Evolutionary conservation across 2,113 vertebrate genomes (phyloP).

Genomic region (Lucifuga dentata): DNA sequence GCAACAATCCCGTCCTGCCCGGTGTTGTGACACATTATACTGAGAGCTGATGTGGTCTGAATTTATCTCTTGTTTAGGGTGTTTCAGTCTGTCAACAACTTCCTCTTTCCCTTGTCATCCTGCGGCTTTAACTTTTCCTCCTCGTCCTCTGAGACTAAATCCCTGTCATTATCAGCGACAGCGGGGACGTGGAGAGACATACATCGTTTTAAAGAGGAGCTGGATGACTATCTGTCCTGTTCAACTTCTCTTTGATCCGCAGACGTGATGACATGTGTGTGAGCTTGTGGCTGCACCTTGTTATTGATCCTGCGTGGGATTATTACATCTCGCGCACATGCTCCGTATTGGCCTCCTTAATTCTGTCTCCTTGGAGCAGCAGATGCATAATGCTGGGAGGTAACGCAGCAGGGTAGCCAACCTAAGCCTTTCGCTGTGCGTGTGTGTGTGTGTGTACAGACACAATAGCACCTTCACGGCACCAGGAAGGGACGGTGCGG

Average conservation of each 20-base stretch:
- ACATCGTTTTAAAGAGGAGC: slow-evolving; percentile 51
- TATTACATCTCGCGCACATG: slow-evolving; percentile 47
- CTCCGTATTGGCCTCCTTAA: slow-evolving; percentile 43
- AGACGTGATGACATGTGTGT: slow-evolving; percentile 69
- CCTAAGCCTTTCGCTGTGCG: slow-evolving; percentile 69
- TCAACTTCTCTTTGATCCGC: slow-evolving; percentile 72
- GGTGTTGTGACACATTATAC: slow-evolving; percentile 2
- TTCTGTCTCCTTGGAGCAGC: slow-evolving; percentile 72
- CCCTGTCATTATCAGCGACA: slow-evolving; percentile 55
- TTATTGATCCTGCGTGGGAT: slow-evolving; percentile 79
- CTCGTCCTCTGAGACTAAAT: slow-evolving; percentile 63
- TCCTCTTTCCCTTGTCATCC: slow-evolving; percentile 27
- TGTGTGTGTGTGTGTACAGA: slow-evolving; percentile 40
- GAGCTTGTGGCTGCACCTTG: slow-evolving; percentile 56
- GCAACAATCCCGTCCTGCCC: background rate
- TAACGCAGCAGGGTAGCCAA: slow-evolving; percentile 64
- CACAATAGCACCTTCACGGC: slow-evolving; percentile 62
- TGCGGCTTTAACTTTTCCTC: slow-evolving; percentile 45
- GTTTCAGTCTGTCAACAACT: slow-evolving; percentile 54
- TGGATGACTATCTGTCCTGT: slow-evolving; percentile 39
- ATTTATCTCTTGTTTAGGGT: slow-evolving; percentile 29
- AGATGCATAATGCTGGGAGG: slow-evolving; percentile 69
- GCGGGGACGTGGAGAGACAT: slow-evolving; percentile 54
- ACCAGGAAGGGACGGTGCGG: slow-evolving; percentile 51
- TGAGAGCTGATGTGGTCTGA: slow-evolving; percentile 7